Evolutionary conservation across 2,113 vertebrate species (phyloP), one percentile per base, ranked within the genome.

Genomic region (Carollia perspicillata): DNA sequence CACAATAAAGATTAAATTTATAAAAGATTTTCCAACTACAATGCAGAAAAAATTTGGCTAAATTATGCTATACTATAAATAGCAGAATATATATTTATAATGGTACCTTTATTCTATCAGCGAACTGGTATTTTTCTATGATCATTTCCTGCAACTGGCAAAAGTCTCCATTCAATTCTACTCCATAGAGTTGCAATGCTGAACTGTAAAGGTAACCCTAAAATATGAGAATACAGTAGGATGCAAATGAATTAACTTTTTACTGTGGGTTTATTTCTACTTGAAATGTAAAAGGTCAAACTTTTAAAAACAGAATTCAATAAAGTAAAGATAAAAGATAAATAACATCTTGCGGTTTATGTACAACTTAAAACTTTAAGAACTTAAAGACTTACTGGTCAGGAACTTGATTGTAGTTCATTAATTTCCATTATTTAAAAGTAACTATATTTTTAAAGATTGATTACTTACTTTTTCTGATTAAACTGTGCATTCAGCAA

Each of bases 181-280:
- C 98, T 79, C 99, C 99, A 30, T 98, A 95, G 0, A 99, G 98
- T 40, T 97, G 98, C 40, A 98, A 97, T 74, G 99, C 99, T 65
- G 99, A 99, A 97, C 99, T 99, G 97, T 99, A 99, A 96, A 99
- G 97, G 88, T 99, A 99, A 65, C 99, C 99, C 99, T 99, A 95
- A 72, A 98, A 97, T 65, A 97, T 80, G 89, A 97, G 96, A 95
- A 98, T 83, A 98, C 33, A 87, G 78, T 74, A 28, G 8, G 18
- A 78, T 72, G 26, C 18, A 91, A 95, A 93, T 58, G 47, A 95
- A 95, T 85, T 17, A 94, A 85, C 42, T 93, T 92, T 30, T 55
- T 69, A 90, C 51, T 75, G 4, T 75, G 30, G 23, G 22, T 68
- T 97, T 84, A 91, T 58, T 78, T 94, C 72, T 79, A 84, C 1